A percentile compares a stretch with the other conserved stretches of the same genome.
Conservation (phyloP, 2,888 invertebrate genomes). For the Dolichopus griseipennis region DNA sequence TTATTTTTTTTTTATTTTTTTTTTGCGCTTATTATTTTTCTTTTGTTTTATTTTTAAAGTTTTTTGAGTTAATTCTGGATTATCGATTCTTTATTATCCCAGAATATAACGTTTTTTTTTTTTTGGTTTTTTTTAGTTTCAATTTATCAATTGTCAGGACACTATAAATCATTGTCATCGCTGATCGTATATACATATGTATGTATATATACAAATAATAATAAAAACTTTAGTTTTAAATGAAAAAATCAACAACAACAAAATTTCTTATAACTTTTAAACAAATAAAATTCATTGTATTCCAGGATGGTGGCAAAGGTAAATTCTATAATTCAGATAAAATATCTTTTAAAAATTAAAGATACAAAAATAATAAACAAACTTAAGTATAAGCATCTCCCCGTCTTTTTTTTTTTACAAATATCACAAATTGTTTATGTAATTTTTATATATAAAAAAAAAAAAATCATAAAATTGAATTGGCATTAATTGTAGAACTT, state of each 20-base stretch:
- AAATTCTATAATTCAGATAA: neutral
- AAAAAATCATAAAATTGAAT: too few species aligned
- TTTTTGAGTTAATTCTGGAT: neutral
- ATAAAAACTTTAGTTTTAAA: neutral
- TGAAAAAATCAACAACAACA: neutral
- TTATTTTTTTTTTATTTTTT: neutral
- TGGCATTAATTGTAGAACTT: too few species aligned
- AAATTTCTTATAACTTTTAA: neutral
- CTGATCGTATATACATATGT: neutral
- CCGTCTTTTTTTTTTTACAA: too few species aligned
- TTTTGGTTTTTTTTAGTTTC: too few species aligned
- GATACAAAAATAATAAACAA: too few species aligned
- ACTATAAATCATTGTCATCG: constrained; percentile 6
- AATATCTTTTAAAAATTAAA: neutral
- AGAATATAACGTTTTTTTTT: neutral
- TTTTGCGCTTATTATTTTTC: too few species aligned
- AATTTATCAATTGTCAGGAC: constrained; percentile 4
- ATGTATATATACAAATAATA: too few species aligned
- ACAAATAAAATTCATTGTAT: neutral
- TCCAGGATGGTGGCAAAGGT: constrained; percentile 6
- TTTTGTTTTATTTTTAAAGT: too few species aligned
- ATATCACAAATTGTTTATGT: too few species aligned
- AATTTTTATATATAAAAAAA: too few species aligned
- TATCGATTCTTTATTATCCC: neutral
- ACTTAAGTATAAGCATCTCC: too few species aligned